Conservation (phyloP, 2,888 invertebrate species). For the Drosophila kambysellisi region DNA sequence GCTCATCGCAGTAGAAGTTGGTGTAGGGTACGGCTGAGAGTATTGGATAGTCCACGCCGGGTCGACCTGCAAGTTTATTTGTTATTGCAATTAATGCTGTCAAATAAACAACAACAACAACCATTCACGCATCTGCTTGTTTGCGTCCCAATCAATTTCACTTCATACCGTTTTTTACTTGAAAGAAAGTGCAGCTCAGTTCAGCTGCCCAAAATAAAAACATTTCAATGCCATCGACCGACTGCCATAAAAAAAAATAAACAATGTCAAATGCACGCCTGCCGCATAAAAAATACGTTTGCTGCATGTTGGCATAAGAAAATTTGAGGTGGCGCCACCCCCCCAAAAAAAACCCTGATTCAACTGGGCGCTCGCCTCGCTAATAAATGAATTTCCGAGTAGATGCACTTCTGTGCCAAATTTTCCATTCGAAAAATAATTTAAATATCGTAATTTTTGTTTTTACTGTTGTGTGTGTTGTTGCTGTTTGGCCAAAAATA, state of each 20-base stretch:
- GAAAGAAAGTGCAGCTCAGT: slow-evolving; percentile 58
- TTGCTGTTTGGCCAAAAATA: slow-evolving; percentile 6
- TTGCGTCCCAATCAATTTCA: slow-evolving; percentile 75
- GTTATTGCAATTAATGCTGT: slow-evolving; percentile 69
- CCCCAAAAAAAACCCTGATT: not conserved
- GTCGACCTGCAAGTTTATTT: slow-evolving; percentile 88
- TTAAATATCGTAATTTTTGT: slow-evolving; percentile 50
- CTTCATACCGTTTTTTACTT: slow-evolving; percentile 65
- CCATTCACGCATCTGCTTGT: slow-evolving; percentile 1
- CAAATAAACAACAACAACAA: slow-evolving; percentile 46
- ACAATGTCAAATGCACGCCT: slow-evolving; percentile 52
- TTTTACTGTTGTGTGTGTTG: not conserved
- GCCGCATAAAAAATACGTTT: slow-evolving; percentile 23
- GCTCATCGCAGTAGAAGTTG: slow-evolving; percentile 96
- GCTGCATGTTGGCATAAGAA: slow-evolving; percentile 66
- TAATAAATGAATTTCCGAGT: slow-evolving; percentile 84
- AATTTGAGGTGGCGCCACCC: slow-evolving; percentile 46
- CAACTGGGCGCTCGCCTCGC: slow-evolving; percentile 30
- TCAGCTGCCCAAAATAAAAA: slow-evolving; percentile 39
- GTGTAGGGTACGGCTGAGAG: slow-evolving; percentile 94
- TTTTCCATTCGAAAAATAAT: slow-evolving; percentile 64
- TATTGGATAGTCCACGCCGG: slow-evolving; percentile 95
- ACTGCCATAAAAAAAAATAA: not conserved
- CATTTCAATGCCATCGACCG: not conserved
- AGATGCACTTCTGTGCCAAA: slow-evolving; percentile 71